Evolutionary conservation across 2,888 invertebrate species (phyloP), one percentile per base, ranked within the genome.

Genomic region (Diaperis boleti): DNA sequence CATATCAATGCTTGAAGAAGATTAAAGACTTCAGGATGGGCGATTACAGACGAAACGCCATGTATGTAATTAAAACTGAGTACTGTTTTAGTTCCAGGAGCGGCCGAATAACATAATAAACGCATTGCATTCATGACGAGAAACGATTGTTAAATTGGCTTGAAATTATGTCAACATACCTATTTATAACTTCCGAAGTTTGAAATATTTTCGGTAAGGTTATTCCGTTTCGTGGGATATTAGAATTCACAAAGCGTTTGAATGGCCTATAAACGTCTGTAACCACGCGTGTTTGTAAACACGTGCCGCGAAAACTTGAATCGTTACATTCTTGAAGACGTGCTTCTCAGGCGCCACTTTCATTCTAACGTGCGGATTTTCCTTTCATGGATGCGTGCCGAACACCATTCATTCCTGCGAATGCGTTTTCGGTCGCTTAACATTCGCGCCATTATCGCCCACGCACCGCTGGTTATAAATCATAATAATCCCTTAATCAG

Each of bases 231-330:
- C 15, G 11, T 4, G 7, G 7, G 14, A 45, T 49, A 37, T 54
- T 54, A 17, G 11, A 54, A 54, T 54, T 54, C 54, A 54, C 41
- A 41, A 42, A 29, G 54, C 54, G 42, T 54, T 42, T 42, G 18
- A 54, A 54, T 54, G 54, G 18, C 10, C 54, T 22, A 54, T 42
- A 54, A 54, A 54, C 26, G 54, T 54, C 26, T 29, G 37, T 52
- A 52, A 52, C 52, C 52, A 52, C 52, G 52, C 39, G 37, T 52
- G 37, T 18, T 35, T 31, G 14, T 49, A 49, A 52, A 52, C 52
- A 52, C 52, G 52, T 52, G 52, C 52, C 39, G 52, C 54, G 54
- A 42, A 52, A 41, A 54, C 54, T 41, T 42, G 54, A 41, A 29
- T 17, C 54, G 54, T 22, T 42, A 42, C 41, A 54, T 54, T 54